These are phyloP conservation scores for Tolypeutes matacus DNA, from an alignment of 2,797 vertebrate species.

Conservation along the genomic window DNA sequence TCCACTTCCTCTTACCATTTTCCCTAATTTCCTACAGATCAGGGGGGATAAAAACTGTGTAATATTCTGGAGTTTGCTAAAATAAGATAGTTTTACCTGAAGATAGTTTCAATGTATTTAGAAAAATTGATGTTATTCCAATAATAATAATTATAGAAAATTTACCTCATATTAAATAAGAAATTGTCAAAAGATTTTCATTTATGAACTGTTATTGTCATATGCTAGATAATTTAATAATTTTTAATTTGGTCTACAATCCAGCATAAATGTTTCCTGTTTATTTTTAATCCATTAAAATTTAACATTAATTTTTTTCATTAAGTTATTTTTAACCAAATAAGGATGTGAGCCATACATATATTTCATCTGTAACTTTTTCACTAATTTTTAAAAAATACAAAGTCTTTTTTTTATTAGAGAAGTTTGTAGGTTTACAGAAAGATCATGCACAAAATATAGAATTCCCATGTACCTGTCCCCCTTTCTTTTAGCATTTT, in stretches of 20 bases:
- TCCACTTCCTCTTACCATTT: background rate
- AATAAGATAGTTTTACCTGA: background rate
- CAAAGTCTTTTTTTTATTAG: too few relatives aligned
- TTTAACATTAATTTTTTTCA: background rate
- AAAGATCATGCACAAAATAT: too few relatives aligned
- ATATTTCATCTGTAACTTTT: too few relatives aligned
- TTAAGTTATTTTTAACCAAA: too few relatives aligned
- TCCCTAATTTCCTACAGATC: background rate
- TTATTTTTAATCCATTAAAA: background rate
- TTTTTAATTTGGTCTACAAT: background rate
- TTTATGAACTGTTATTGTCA: background rate
- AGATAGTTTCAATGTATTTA: background rate
- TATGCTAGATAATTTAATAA: background rate
- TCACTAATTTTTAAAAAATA: too few relatives aligned
- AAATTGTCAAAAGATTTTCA: background rate
- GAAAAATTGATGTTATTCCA: background rate
- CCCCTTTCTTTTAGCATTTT: too few relatives aligned
- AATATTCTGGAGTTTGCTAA: background rate
- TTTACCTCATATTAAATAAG: background rate
- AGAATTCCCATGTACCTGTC: too few relatives aligned
- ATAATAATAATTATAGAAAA: background rate
- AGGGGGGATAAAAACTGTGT: background rate
- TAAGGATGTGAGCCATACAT: too few relatives aligned
- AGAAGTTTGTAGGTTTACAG: too few relatives aligned
- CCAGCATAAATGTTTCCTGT: background rate